Conservation (phyloP, 53 echinoderm and acorn worm species). For the Echinometra lucunter region DNA sequence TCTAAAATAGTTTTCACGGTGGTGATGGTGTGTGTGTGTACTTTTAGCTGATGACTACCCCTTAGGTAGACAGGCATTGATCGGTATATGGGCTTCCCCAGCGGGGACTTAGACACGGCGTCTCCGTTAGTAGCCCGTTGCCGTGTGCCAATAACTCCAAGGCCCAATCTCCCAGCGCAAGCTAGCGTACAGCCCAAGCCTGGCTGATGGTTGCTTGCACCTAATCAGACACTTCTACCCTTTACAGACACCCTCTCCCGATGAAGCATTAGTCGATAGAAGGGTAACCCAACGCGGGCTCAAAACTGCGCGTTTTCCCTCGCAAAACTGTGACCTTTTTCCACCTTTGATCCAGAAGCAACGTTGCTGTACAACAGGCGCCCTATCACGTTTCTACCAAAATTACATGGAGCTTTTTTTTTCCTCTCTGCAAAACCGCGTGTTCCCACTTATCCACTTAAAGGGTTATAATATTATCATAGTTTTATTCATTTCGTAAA, state of each 20-base stretch:
- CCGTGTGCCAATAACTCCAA: conserved; percentile 49
- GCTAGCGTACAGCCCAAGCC: background rate
- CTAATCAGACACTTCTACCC: conserved; percentile 58
- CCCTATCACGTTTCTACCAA: conserved; percentile 19
- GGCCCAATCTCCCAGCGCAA: background rate
- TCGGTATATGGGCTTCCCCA: conserved; percentile 60
- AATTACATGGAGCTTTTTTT: background rate
- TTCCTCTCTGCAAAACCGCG: background rate
- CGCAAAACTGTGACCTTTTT: conserved; percentile 64
- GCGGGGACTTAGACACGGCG: conserved; percentile 67
- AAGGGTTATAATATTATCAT: no score
- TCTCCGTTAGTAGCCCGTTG: conserved; percentile 55
- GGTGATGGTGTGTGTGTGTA: conserved; percentile 61
- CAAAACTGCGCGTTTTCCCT: conserved; percentile 66
- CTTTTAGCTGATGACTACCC: conserved; percentile 66
- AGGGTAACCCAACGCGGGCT: conserved; percentile 61
- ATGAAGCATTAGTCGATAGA: conserved; percentile 51
- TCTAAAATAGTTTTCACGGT: conserved; percentile 55
- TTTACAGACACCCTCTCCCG: conserved; percentile 51
- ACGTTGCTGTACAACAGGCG: background rate
- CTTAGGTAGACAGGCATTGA: conserved; percentile 65
- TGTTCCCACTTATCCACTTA: background rate
- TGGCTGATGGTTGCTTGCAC: conserved; percentile 21
- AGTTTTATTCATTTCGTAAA: no score
- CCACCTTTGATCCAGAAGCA: conserved; percentile 69